Evolutionary conservation across 1,140 invertebrate species (phyloP).

Genomic region (Psix sp.): DNA sequence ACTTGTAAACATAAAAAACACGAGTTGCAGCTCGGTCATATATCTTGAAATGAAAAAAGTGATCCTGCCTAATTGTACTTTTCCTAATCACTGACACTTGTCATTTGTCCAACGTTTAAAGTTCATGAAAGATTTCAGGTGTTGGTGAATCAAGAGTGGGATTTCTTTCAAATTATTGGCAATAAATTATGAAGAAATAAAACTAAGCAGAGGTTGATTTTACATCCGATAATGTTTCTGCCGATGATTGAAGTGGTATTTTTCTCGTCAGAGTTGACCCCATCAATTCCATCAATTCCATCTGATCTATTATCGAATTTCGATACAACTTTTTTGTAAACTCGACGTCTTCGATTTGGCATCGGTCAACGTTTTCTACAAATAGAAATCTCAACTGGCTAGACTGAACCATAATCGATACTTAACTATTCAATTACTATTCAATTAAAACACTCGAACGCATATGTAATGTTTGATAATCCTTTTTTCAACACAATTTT

Average conservation of each 20-base stretch:
- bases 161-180: too few species aligned
- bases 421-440: slow-evolving; percentile 50
- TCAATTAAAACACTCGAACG: slow-evolving; percentile 42
- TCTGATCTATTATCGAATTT: slow-evolving; percentile 40
- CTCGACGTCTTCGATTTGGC: slow-evolving; percentile 31
- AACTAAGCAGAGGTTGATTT: too few species aligned
- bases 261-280: not conserved
- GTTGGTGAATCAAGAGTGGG: too few species aligned
- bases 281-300: slow-evolving; percentile 28
- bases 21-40: too few species aligned
- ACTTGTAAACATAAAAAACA: too few species aligned
- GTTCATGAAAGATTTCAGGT: too few species aligned
- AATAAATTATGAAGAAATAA: too few species aligned
- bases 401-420: slow-evolving; percentile 48
- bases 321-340: slow-evolving; percentile 36
- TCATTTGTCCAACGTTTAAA: too few species aligned
- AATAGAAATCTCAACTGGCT: slow-evolving; percentile 40
- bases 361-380: slow-evolving; percentile 38
- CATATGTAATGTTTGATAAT: slow-evolving; percentile 29
- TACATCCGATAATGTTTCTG: too few species aligned
- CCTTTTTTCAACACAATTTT: slow-evolving; percentile 38
- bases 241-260: not conserved
- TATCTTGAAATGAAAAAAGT: too few species aligned
- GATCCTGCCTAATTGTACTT: too few species aligned
- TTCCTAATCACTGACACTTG: too few species aligned